Evolutionary conservation across 1,140 invertebrate genomes (phyloP), one percentile per base, ranked within the genome.

Genomic region (Manduca sexta): DNA sequence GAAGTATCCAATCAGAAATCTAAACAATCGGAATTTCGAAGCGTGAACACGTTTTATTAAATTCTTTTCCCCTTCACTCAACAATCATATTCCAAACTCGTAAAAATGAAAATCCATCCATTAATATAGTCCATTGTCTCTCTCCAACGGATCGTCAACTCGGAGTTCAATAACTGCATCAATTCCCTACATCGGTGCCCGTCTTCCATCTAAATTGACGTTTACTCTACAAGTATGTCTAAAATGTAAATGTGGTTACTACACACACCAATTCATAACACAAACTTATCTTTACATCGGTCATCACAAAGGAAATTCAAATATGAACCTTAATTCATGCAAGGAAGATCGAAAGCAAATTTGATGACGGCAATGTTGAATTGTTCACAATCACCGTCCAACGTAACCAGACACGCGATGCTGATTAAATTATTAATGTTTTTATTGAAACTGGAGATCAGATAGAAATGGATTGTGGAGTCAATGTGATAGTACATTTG

Each of bases 191-290:
- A 71, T 80, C 73, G 68, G 71, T 69, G 60, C 69, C 64, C 70
- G 62, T 78, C 71, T 73, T 73, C 76, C 67, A 73, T 78, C 75
- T 81, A 77, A 84, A 84, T 84, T 84, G 80, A 84, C 80, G 80
- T 84, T 83, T 84, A 84, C 76, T 81, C 62, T 68, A 65, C 77
- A 70, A 78, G 72, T 70, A 78, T 74, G 68, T 79, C 69, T 80
- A 77, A 81, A 81, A 83, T 81, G 79, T 83, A 83, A 81, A 83
- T 79, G 76, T 64, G 76, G 73, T 83, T 77, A 58, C 56, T 66
- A 78, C 69, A 80, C 72, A 71, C 70, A 79, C 69, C 64, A 70
- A 71, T 66, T 68, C 69, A 69, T 49, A 15, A 45, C 18, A 45
- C 43, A 42, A 60, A 44, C 34, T 70, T 53, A 29, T 55, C 56